Percentiles rank a stretch among this genome's conserved stretches.
These are phyloP conservation scores for Tenthredo distinguenda DNA, from an alignment of 2,888 invertebrate species.

Conservation along the genomic window DNA sequence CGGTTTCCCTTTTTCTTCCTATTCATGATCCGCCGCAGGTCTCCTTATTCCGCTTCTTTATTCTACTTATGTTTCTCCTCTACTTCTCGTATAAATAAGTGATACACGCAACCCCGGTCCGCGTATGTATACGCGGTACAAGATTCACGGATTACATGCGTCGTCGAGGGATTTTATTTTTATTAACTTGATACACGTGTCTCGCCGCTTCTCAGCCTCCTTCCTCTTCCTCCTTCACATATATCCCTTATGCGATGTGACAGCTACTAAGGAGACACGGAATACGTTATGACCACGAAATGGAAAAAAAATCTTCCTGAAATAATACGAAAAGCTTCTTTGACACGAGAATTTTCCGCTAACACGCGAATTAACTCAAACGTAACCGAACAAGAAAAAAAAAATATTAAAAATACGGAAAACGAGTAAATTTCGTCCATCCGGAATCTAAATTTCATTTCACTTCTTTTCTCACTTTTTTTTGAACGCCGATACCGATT, in stretches of 20 bases:
- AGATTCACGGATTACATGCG: conserved; percentile 51
- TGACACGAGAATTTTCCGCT: not conserved
- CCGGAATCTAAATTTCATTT: not conserved
- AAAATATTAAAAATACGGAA: not conserved
- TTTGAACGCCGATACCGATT: not conserved
- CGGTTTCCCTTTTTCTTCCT: not conserved
- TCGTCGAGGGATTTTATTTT: conserved; percentile 41
- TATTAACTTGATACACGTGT: conserved; percentile 41
- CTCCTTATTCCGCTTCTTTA: not conserved
- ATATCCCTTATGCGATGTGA: conserved; percentile 3
- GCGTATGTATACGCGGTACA: not conserved
- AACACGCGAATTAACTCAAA: not conserved
- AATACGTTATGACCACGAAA: conserved; percentile 50
- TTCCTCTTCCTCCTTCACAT: not conserved
- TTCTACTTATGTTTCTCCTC: not conserved
- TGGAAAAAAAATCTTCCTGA: conserved; percentile 15
- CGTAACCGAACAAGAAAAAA: not conserved
- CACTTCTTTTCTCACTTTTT: not conserved
- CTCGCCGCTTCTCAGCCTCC: not conserved
- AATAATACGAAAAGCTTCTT: not conserved
- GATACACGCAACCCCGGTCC: not conserved
- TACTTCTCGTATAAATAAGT: conserved; percentile 10
- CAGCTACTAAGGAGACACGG: conserved; percentile 47
- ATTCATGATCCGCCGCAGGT: not conserved
- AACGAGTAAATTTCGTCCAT: not conserved